Percentiles rank a stretch among this genome's conserved stretches.
Evolutionary conservation across 2,797 vertebrate genomes (phyloP).

Genomic region (Pangasius mekongensis): DNA sequence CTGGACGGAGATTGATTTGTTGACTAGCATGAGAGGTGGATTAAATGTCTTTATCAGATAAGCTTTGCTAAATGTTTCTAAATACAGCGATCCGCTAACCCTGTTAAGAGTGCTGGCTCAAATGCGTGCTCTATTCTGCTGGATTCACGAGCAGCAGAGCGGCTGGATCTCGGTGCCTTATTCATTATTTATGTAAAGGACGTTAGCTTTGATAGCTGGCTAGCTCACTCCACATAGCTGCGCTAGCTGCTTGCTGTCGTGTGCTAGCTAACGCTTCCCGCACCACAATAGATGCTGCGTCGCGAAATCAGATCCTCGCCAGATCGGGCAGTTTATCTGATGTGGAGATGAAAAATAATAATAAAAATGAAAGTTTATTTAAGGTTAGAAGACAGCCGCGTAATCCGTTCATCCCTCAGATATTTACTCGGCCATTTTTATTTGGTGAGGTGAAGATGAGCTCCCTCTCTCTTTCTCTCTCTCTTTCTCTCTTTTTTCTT

Average conservation of each 20-base stretch:
- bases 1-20: conserved; percentile 20
- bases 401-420: background rate
- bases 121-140: background rate
- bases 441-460: background rate
- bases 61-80: background rate
- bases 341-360: fast-evolving
- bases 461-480: background rate
- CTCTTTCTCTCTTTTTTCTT: background rate
- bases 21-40: background rate
- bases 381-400: background rate
- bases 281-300: conserved; percentile 23
- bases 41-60: background rate
- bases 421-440: background rate
- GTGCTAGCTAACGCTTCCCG: background rate
- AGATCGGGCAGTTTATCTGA: background rate
- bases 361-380: background rate
- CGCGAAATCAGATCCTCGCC: background rate
- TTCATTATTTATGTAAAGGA: conserved; percentile 40
- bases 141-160: background rate
- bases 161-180: background rate
- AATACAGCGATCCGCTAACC: background rate
- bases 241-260: conserved; percentile 1
- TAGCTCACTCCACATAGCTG: background rate
- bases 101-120: too few species aligned
- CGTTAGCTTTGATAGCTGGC: conserved; percentile 12